Base-by-base conservation (phyloP, 1,140 invertebrate genomes). In the Acyrthosiphon pisum region DNA sequence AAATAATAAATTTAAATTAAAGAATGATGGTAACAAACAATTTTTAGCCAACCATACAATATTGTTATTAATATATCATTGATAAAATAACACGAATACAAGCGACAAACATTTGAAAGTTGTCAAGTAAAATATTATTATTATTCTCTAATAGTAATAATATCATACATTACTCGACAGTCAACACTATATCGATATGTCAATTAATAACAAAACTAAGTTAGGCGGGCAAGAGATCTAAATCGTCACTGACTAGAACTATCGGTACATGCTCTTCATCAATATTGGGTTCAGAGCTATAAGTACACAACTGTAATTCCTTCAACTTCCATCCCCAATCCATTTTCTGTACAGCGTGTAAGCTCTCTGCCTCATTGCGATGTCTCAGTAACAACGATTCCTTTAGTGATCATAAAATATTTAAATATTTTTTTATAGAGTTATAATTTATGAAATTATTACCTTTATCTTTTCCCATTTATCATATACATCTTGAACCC, bases 401-500 rank as follows among this genome's bases (percentile, higher is more conserved):
- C 98, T 98, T 94, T 90, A 96, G 95, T 94, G 93, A 94, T 56
- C 18, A 93, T 68, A 46, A 84, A 26, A 44, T 14, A 46, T 86
- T 53, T 44, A 30, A 48, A 84, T 22, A 41, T 35, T 83, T 37
- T 3, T 50, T 76, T 53, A 86, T 18, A 48, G 6, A 76, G 7
- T 89, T 46, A 81, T 44, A 18, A 48, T 81, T 92, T 41, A 81
- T 44, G 2, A 35, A n/a, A 46, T 76, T 94, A 91, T 94, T 95
- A 98, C 98, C 96, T 41, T 41, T 4, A 41, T 41, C 41, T 41
- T 41, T 41, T 41, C 41, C 41, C 41, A 41, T 41, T 41, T 99
- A 95, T 99, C 98, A 95, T 99, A 98, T 6, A 99, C 98, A 95
- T 99, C 99, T 95, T 99, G 98, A 53, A 99, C 95, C 98, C 98